These are phyloP conservation scores for Oryzias sinensis DNA, from an alignment of 2,797 vertebrate genomes.

Conservation along the genomic window DNA sequence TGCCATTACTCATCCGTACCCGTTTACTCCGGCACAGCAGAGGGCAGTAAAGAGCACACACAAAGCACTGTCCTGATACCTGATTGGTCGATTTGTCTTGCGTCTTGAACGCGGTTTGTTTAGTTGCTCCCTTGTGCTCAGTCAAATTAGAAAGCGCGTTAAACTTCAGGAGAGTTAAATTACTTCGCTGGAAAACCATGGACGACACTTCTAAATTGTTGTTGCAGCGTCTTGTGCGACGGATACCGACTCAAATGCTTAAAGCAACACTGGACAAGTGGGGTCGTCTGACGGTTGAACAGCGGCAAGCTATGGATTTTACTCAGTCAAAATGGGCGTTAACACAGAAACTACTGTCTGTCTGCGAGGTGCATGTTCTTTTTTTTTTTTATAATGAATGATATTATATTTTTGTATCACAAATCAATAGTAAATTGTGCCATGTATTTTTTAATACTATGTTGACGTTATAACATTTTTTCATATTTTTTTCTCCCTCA, in stretches of 20 bases:
- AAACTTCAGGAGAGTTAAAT: rapidly evolving
- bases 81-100: slow-evolving; percentile 63
- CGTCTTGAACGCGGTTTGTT: slow-evolving; percentile 52
- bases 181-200: slow-evolving; percentile 52
- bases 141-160: rapidly evolving
- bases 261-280: slow-evolving; percentile 77
- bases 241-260: slow-evolving; percentile 74
- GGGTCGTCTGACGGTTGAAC: slow-evolving; percentile 77
- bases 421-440: too few relatives aligned
- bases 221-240: slow-evolving; percentile 78
- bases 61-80: rapidly evolving
- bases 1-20: too few relatives aligned
- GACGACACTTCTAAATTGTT: slow-evolving; percentile 73
- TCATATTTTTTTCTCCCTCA: slow-evolving; percentile 43
- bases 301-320: slow-evolving; percentile 75
- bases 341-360: slow-evolving; percentile 67
- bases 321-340: slow-evolving; percentile 73
- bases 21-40: slow-evolving; percentile 38
- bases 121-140: neutral
- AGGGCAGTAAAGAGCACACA: neutral
- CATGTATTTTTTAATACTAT: neutral
- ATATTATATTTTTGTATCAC: too few relatives aligned
- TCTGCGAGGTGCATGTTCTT: slow-evolving; percentile 78
- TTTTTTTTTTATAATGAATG: too few relatives aligned
- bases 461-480: neutral